Conservation (phyloP, 2,888 invertebrate species). For the Caenorhabditis becei region DNA sequence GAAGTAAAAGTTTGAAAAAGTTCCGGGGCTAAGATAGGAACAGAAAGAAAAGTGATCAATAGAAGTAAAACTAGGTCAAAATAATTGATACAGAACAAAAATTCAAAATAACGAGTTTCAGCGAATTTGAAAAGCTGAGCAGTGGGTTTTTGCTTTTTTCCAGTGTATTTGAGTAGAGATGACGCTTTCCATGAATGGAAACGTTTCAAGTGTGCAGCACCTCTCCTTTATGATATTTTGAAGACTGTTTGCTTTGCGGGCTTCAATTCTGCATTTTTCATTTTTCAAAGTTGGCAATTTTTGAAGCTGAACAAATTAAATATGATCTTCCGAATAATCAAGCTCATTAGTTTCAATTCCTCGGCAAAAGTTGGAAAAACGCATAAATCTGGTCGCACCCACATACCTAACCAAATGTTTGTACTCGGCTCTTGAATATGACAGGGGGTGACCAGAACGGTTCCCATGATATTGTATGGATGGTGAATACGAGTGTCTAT, state of each 20-base stretch:
- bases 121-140: neutral
- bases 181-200: conserved; percentile 19
- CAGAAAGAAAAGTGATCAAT: conserved; percentile 22
- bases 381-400: conserved; percentile 27
- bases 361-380: neutral
- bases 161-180: conserved; percentile 10
- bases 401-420: conserved; percentile 20
- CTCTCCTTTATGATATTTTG: conserved; percentile 51
- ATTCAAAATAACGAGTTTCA: too few species aligned
- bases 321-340: too few species aligned
- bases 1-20: neutral
- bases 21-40: too few species aligned
- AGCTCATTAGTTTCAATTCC: too few species aligned
- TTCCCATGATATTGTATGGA: conserved; percentile 46
- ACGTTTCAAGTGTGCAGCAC: conserved; percentile 55
- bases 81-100: too few species aligned
- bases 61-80: conserved; percentile 2
- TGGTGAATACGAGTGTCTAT: conserved; percentile 27
- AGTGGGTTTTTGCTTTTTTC: neutral
- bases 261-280: conserved; percentile 18
- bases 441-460: conserved; percentile 29
- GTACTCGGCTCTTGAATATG: conserved; percentile 26
- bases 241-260: conserved; percentile 48
- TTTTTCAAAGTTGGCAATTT: too few species aligned
- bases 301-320: too few species aligned